These are phyloP conservation scores for Odocoileus virginianus DNA, from an alignment of 2,113 vertebrate species.

Conservation along the genomic window DNA sequence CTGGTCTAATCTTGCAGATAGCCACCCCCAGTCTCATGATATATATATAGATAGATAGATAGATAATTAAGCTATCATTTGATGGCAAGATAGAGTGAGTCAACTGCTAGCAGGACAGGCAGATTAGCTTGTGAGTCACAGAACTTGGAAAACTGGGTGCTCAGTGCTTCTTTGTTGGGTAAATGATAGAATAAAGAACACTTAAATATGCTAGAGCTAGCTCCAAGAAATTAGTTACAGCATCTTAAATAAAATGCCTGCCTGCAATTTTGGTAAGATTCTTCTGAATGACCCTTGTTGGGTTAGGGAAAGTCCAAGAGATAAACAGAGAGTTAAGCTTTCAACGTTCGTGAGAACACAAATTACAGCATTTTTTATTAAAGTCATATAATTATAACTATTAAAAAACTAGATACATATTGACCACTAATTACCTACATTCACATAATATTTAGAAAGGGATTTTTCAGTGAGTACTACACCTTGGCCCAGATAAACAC, in stretches of 20 bases:
- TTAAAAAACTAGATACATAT: background rate
- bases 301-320: background rate
- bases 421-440: slow-evolving; percentile 33
- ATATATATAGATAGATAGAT: background rate
- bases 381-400: slow-evolving; percentile 33
- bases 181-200: background rate
- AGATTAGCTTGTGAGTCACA: background rate
- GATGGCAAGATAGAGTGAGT: background rate
- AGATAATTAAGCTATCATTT: background rate
- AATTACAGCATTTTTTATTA: slow-evolving; percentile 19
- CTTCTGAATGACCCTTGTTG: background rate
- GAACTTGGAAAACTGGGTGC: background rate
- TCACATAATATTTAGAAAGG: slow-evolving; percentile 25
- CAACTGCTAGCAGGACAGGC: background rate
- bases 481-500: background rate
- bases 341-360: background rate
- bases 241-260: background rate
- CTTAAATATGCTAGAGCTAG: background rate
- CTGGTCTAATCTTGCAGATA: background rate
- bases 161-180: background rate
- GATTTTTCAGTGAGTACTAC: background rate
- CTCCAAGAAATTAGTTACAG: background rate
- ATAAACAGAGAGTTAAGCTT: slow-evolving; percentile 6
- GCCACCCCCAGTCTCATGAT: background rate
- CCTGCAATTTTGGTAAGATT: background rate